Conservation (phyloP, 2,113 vertebrate genomes). For the Origma solitaria region DNA sequence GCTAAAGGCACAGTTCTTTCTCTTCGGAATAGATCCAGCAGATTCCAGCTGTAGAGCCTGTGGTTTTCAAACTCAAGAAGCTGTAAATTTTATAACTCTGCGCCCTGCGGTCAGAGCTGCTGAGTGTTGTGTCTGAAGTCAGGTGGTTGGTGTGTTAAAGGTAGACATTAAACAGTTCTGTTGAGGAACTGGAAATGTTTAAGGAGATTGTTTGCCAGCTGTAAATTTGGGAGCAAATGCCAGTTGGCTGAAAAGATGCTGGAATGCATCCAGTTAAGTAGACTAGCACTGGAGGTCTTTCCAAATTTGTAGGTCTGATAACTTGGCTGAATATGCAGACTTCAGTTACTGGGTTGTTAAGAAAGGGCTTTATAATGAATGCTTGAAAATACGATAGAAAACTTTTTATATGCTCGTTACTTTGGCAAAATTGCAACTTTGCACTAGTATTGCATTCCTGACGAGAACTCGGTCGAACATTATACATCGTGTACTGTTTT, state of each 20-base stretch:
- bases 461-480: background rate
- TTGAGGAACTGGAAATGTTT: constrained; percentile 75
- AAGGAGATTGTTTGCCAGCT: constrained; percentile 72
- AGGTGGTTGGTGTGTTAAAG: constrained; percentile 78
- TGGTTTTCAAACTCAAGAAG: constrained; percentile 67
- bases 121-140: constrained; percentile 76
- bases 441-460: background rate
- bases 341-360: background rate
- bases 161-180: constrained; percentile 75
- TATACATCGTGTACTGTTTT: background rate
- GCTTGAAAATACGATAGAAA: background rate
- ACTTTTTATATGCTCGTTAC: constrained; percentile 27
- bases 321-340: constrained; percentile 21
- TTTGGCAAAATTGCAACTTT: constrained; percentile 37
- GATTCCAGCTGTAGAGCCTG: constrained; percentile 38
- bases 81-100: constrained; percentile 80
- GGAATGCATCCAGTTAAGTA: constrained; percentile 75
- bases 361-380: constrained; percentile 1
- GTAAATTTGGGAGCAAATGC: constrained; percentile 75
- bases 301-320: constrained; percentile 65
- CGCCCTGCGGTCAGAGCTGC: constrained; percentile 71
- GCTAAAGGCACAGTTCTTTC: background rate
- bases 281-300: constrained; percentile 69
- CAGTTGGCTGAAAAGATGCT: constrained; percentile 72
- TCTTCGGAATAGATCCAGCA: constrained; percentile 29